Evolutionary conservation across 2,888 invertebrate species (phyloP).

Genomic region (Hirtodrosophila cameraria): DNA sequence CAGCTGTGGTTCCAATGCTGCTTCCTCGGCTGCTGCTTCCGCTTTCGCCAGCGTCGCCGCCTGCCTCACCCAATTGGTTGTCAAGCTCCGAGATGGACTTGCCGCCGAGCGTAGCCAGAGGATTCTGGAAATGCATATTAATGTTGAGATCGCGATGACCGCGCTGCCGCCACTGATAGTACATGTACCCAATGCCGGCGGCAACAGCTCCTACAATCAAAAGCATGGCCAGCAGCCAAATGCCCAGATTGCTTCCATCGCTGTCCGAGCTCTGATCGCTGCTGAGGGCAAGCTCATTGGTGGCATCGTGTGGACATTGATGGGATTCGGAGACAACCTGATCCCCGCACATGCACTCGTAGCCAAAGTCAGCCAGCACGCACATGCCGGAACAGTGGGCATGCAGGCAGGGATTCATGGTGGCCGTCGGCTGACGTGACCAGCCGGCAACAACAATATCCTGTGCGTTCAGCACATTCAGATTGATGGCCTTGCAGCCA

Average conservation of each 20-base stretch:
- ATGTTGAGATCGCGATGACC: conserved; percentile 84
- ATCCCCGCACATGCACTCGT: conserved; percentile 86
- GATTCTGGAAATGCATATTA: conserved; percentile 84
- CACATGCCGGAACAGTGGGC: conserved; percentile 87
- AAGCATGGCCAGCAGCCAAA: conserved; percentile 35
- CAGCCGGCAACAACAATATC: conserved; percentile 86
- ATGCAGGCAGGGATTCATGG: conserved; percentile 85
- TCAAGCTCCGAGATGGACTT: conserved; percentile 41
- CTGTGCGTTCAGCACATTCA: conserved; percentile 84
- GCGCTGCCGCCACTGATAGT: conserved; percentile 83
- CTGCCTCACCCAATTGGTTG: conserved; percentile 29
- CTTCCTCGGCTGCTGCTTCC: conserved; percentile 25
- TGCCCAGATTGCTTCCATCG: conserved; percentile 6
- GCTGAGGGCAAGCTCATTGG: conserved; percentile 57
- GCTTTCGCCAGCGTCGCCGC: conserved; percentile 1
- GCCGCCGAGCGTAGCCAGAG: conserved; percentile 74
- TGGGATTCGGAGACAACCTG: conserved; percentile 79
- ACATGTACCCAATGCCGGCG: conserved; percentile 72
- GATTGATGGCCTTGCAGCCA: conserved; percentile 84
- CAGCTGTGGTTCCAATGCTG: conserved; percentile 44
- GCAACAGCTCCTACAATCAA: conserved; percentile 46
- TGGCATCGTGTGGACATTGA: conserved; percentile 73
- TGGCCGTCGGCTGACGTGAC: conserved; percentile 85
- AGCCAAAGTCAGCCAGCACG: conserved; percentile 85
- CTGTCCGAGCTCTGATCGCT: conserved; percentile 18